Conservation (phyloP, 1,140 invertebrate species). For the Ceratitis capitata region DNA sequence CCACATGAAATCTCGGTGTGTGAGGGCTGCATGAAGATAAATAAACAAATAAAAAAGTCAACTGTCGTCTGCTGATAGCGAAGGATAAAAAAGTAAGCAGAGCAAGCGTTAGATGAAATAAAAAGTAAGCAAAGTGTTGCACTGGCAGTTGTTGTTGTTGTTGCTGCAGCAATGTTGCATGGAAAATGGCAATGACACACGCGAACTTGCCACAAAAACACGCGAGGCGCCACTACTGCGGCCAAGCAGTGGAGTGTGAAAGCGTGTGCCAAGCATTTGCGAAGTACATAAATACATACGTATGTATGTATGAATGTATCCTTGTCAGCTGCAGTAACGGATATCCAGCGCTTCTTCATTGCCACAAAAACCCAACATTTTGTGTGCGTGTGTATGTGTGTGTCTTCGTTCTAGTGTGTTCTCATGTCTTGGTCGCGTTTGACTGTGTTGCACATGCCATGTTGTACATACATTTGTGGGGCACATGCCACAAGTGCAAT, state of each 20-base stretch:
- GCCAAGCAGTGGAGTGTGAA: neutral
- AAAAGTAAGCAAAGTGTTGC: neutral
- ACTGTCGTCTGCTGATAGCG: neutral
- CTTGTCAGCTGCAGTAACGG: neutral
- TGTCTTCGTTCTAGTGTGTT: neutral
- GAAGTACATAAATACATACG: neutral
- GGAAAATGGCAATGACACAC: constrained; percentile 10
- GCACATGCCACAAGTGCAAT: constrained; percentile 36
- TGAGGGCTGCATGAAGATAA: neutral
- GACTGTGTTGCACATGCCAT: constrained; percentile 27
- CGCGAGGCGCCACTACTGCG: neutral
- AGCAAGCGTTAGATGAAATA: neutral
- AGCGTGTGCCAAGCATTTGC: neutral
- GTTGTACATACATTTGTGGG: constrained; percentile 35
- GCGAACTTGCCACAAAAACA: constrained; percentile 8
- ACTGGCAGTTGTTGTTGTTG: too few species aligned
- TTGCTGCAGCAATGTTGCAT: too few species aligned
- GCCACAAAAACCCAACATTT: neutral
- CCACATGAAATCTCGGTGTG: neutral
- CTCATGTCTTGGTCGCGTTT: neutral
- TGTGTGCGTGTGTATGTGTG: neutral
- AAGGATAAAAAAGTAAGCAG: neutral
- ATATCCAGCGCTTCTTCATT: neutral
- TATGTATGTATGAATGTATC: neutral
- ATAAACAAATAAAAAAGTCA: constrained; percentile 18